A percentile compares a stretch with the other conserved stretches of the same genome.
These are phyloP conservation scores for Lampris megalopsis DNA, from an alignment of 2,113 vertebrate species.

Conservation along the genomic window DNA sequence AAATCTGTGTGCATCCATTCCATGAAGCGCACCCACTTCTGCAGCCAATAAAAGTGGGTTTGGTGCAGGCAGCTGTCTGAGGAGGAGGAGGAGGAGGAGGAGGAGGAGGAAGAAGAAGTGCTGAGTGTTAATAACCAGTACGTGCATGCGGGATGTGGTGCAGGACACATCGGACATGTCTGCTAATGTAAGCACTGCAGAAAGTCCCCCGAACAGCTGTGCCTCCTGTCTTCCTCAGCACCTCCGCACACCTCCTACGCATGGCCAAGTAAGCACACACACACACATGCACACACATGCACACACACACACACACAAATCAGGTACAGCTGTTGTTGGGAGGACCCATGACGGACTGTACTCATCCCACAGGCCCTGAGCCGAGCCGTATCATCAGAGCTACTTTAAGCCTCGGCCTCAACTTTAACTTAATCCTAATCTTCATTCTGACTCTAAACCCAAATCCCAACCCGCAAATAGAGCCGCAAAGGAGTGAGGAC, in stretches of 20 bases:
- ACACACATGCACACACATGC: not conserved
- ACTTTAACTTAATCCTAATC: no score
- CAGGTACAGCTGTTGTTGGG: no score
- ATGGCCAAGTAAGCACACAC: not conserved
- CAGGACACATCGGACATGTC: conserved; percentile 51
- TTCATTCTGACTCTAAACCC: no score
- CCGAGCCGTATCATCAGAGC: no score
- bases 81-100: not conserved
- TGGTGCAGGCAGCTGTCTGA: conserved; percentile 12
- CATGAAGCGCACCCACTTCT: not conserved
- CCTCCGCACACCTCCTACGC: conserved; percentile 40
- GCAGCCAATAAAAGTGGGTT: not conserved
- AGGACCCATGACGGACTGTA: no score
- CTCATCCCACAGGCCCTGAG: no score
- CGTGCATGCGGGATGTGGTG: conserved; percentile 27
- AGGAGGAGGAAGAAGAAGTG: not conserved
- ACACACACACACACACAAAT: no score
- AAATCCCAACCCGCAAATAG: no score
- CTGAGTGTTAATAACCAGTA: conserved; percentile 42
- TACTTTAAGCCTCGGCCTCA: no score
- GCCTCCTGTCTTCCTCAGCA: conserved; percentile 56
- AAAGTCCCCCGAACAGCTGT: conserved; percentile 57
- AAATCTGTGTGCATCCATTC: no score
- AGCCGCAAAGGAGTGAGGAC: no score
- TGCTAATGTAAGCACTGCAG: conserved; percentile 50